Base-by-base conservation (phyloP, 1,140 invertebrate genomes). In the Eulimnadia texana region DNA sequence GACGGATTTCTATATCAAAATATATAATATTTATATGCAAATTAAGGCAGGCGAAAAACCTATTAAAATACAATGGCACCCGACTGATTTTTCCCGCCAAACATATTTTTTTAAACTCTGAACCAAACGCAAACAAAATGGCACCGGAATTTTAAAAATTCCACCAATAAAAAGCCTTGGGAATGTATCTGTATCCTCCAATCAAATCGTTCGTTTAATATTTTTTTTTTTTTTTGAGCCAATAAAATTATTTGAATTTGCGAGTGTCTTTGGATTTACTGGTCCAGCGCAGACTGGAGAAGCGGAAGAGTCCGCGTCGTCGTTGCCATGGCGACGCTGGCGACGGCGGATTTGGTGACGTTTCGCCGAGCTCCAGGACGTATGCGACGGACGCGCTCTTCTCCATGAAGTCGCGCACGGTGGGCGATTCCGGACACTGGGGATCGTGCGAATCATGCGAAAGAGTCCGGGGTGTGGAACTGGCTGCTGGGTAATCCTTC, bases 341-440 rank as follows among this genome's bases (percentile, higher is more conserved):
- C 6, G 16, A 6, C 33, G 16, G 6, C 6, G 33, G 6, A 42
- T 42, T 16, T 42, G 16, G 33, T 9, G 33, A 42, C 6, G 6
- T 42, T 16, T 33, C 55, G 25, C 55, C 55, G 27, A 57, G 25
- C 2, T 57, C 55, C 25, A 57, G 28, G 28, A 57, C 55, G 28
- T 57, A 57, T 2, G 55, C 27, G 3, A 57, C 55, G 0, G 55
- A 57, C 11, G 27, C 55, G 55, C 33, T 28, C 33, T 57, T 57
- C 55, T 57, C 33, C 16, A 33, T 57, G 28, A 57, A 57, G 19
- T 57, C 55, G 28, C 55, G 55, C 13, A 57, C 55, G 0, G 55
- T 57, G 9, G 55, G 55, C 55, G 33, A 42, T 42, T 6, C 16
- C 6, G 33, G 33, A 6, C 3, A 25, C 29, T 29, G 10, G 28